Percentiles rank a stretch among this genome's conserved stretches.
These are phyloP conservation scores for Cyclopterus lumpus DNA, from an alignment of 2,797 vertebrate species.

Conservation along the genomic window DNA sequence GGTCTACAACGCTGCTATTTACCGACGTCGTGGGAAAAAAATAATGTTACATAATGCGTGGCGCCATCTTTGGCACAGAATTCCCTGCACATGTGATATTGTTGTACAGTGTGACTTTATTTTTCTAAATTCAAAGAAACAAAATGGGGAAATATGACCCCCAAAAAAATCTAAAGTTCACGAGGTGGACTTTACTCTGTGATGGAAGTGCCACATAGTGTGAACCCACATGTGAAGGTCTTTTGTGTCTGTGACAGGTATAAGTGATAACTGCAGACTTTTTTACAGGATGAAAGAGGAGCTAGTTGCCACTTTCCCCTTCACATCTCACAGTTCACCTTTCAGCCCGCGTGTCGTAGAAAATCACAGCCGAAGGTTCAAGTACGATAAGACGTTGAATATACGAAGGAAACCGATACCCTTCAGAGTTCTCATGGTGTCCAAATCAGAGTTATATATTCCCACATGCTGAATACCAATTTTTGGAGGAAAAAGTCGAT, in stretches of 20 bases:
- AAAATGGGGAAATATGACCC: neutral
- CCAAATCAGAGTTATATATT: slow-evolving; percentile 29
- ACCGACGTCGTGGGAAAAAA: neutral
- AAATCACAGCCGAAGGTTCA: slow-evolving; percentile 38
- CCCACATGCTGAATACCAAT: slow-evolving; percentile 37
- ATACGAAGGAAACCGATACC: slow-evolving; percentile 65
- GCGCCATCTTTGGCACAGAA: neutral
- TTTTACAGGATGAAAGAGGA: slow-evolving; percentile 60
- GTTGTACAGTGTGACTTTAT: neutral
- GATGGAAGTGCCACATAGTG: slow-evolving; percentile 44
- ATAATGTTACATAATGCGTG: neutral
- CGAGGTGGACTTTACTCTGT: neutral
- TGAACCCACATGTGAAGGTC: slow-evolving; percentile 57
- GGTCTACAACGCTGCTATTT: neutral
- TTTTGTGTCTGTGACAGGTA: slow-evolving; percentile 47
- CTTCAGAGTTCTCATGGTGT: slow-evolving; percentile 36
- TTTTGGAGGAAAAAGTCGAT: slow-evolving; percentile 36
- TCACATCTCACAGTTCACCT: slow-evolving; percentile 64
- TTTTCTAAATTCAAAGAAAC: neutral
- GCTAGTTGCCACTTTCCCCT: slow-evolving; percentile 42
- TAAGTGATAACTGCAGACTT: slow-evolving; percentile 51
- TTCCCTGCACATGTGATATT: slow-evolving; percentile 2
- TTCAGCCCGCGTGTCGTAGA: slow-evolving; percentile 45
- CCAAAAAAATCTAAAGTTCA: slow-evolving; percentile 37
- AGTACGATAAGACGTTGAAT: slow-evolving; percentile 59